Conservation (phyloP, 2,888 invertebrate genomes). For the Suillia variegata region DNA sequence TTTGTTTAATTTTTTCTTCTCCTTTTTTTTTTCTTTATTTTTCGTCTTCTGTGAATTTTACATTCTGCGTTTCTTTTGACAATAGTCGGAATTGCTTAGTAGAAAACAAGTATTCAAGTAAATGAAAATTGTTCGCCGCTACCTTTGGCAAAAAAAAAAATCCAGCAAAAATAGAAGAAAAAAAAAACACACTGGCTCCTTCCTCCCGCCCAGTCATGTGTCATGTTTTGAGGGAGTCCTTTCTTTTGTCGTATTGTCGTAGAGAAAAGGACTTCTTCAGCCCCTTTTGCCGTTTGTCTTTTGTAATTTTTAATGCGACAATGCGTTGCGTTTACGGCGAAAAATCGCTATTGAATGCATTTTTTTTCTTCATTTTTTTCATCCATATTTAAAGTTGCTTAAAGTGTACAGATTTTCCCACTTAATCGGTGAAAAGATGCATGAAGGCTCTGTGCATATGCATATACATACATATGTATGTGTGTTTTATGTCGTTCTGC, state of each 20-base stretch:
- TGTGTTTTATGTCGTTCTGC: too few species aligned
- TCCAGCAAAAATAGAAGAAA: too few species aligned
- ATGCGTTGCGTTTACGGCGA: constrained; percentile 25
- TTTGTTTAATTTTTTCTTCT: constrained; percentile 2
- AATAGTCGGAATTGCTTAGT: too few species aligned
- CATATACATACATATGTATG: too few species aligned
- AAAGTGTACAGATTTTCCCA: constrained; percentile 51
- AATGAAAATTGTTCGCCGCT: constrained; percentile 52
- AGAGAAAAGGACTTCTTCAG: too few species aligned
- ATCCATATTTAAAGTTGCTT: constrained; percentile 35
- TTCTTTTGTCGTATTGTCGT: too few species aligned
- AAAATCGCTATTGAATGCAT: neutral
- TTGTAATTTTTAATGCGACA: constrained; percentile 8
- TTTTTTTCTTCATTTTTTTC: neutral
- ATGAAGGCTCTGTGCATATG: constrained; percentile 32
- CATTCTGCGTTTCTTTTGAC: constrained; percentile 23
- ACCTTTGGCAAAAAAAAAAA: too few species aligned
- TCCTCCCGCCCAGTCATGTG: constrained; percentile 36
- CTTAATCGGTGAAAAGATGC: constrained; percentile 33
- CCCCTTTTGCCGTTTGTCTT: neutral
- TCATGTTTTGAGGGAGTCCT: neutral
- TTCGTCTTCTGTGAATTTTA: constrained; percentile 1
- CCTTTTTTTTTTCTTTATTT: constrained; percentile 18
- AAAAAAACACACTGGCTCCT: too few species aligned
- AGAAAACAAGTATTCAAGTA: constrained; percentile 42